Conservation (phyloP, 2,797 vertebrate genomes). For the Alectoris magna region DNA sequence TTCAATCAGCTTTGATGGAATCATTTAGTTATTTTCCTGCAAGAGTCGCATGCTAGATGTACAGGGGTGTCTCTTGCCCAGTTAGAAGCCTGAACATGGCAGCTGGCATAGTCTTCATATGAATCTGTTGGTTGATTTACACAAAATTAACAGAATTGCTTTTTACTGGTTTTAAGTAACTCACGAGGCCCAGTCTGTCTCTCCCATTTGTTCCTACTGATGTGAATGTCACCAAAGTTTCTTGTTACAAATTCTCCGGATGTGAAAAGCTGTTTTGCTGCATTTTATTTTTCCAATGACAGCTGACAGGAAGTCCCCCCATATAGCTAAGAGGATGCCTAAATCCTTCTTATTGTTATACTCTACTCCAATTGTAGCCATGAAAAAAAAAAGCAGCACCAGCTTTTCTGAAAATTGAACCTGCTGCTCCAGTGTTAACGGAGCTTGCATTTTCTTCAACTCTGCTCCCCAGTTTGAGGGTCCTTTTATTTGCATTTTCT, state of each 20-base stretch:
- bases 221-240: neutral
- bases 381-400: neutral
- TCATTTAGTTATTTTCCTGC: constrained; percentile 23
- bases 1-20: constrained; percentile 33
- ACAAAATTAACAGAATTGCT: neutral
- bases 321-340: neutral
- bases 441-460: neutral
- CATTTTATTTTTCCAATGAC: neutral
- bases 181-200: neutral
- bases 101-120: constrained; percentile 99
- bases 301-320: neutral
- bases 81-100: constrained; percentile 99
- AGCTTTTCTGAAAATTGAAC: neutral
- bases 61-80: constrained; percentile 97
- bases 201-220: neutral
- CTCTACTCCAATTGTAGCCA: neutral
- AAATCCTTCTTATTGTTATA: neutral
- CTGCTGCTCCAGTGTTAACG: neutral
- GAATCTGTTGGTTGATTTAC: constrained; percentile 85
- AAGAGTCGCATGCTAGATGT: constrained; percentile 85
- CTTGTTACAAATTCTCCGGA: neutral
- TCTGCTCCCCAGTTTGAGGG: neutral
- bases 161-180: neutral
- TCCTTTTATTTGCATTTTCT: neutral
- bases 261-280: neutral